A percentile compares a stretch with the other conserved stretches of the same genome.
Evolutionary conservation across 2,113 vertebrate genomes (phyloP).

Genomic region (Oxygymnocypris stewartii): DNA sequence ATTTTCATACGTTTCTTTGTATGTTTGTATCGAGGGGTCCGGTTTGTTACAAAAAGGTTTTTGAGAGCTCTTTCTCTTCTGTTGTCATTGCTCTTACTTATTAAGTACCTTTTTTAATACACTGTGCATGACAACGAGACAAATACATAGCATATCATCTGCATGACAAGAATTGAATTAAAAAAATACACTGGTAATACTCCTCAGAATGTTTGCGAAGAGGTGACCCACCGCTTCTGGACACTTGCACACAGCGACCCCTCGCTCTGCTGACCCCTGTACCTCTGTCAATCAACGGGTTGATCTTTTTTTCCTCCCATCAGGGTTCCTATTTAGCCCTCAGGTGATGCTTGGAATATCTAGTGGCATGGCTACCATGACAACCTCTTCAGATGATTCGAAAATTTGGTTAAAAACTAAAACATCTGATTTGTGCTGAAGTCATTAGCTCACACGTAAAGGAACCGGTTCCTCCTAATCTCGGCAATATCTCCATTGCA

Average conservation of each 20-base stretch:
- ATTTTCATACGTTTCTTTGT: constrained; percentile 52
- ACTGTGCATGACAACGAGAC: constrained; percentile 80
- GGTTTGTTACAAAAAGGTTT: constrained; percentile 59
- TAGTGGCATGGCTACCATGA: constrained; percentile 94
- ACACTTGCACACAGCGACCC: constrained; percentile 85
- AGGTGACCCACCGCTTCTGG: constrained; percentile 73
- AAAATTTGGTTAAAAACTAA: constrained; percentile 94
- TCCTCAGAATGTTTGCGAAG: constrained; percentile 95
- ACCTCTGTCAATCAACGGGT: constrained; percentile 91
- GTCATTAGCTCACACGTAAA: constrained; percentile 98
- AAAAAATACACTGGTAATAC: constrained; percentile 90
- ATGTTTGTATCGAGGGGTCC: constrained; percentile 60
- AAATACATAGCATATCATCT: constrained; percentile 84
- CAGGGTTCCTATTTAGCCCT: constrained; percentile 91
- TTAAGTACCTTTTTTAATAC: constrained; percentile 75
- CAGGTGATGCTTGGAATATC: constrained; percentile 74
- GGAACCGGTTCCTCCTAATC: constrained; percentile 83
- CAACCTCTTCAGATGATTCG: constrained; percentile 89
- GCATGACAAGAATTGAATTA: constrained; percentile 86
- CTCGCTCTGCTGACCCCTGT: constrained; percentile 88
- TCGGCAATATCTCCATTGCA: constrained; percentile 95
- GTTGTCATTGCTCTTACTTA: constrained; percentile 72
- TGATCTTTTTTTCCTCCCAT: constrained; percentile 81
- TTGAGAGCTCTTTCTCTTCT: constrained; percentile 62
- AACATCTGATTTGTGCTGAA: constrained; percentile 99